These are phyloP conservation scores for Tadarida brasiliensis DNA, from an alignment of 2,797 vertebrate genomes.

Conservation along the genomic window DNA sequence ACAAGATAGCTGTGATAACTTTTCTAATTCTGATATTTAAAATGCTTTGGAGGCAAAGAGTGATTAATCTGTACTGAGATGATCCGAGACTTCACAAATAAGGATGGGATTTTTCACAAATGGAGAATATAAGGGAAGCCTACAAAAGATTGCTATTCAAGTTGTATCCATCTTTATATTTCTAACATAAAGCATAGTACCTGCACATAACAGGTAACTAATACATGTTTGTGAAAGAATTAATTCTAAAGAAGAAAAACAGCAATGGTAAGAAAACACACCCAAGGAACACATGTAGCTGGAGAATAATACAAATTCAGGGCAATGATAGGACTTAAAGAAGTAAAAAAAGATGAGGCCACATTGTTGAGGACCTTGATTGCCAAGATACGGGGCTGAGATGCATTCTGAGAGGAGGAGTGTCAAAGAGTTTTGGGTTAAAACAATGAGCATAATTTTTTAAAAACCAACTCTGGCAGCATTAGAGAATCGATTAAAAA, in stretches of 20 bases:
- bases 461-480: not conserved
- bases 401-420: not conserved
- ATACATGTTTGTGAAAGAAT: not conserved
- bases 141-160: not conserved
- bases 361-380: not conserved
- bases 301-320: not conserved
- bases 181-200: not conserved
- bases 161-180: not conserved
- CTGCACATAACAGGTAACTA: not conserved
- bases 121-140: not conserved
- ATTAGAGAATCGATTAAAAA: not conserved
- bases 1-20: too few relatives aligned
- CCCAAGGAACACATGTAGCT: not conserved
- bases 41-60: not conserved
- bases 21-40: not conserved
- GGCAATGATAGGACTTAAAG: not conserved
- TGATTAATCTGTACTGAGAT: not conserved
- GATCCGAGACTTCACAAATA: not conserved
- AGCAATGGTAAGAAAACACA: not conserved
- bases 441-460: not conserved
- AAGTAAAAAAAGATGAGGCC: not conserved
- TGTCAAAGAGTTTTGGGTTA: not conserved
- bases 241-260: not conserved
- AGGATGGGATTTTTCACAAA: not conserved
- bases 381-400: not conserved